Evolutionary conservation across 1,140 invertebrate genomes (phyloP).

Genomic region (Mya arenaria): DNA sequence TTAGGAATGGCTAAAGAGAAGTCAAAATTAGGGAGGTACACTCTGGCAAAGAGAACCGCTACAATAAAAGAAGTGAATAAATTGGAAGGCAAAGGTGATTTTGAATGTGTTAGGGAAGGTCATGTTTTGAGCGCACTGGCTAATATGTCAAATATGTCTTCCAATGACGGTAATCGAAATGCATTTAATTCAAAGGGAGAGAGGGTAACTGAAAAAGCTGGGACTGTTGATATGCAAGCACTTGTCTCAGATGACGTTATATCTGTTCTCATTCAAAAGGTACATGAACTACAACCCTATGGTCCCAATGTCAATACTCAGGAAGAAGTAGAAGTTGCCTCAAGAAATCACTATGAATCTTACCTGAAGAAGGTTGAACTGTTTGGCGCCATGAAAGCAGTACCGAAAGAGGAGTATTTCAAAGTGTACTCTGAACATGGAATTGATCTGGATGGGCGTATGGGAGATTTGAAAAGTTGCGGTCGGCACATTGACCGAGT

Average conservation of each 20-base stretch:
- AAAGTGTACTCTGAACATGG: conserved; percentile 25
- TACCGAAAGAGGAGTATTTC: conserved; percentile 37
- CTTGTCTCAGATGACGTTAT: background rate
- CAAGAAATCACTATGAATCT: conserved; percentile 17
- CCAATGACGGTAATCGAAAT: too few species aligned
- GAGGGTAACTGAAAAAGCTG: too few species aligned
- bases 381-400: conserved; percentile 31
- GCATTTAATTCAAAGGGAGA: too few species aligned
- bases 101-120: too few species aligned
- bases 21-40: conserved; percentile 59
- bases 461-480: conserved; percentile 17
- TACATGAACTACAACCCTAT: conserved; percentile 35
- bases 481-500: background rate
- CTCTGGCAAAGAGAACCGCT: conserved; percentile 60
- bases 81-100: conserved; percentile 48
- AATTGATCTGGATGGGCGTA: conserved; percentile 45
- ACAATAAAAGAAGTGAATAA: conserved; percentile 57
- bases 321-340: conserved; percentile 4
- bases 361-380: conserved; percentile 27
- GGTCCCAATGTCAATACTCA: conserved; percentile 16
- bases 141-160: too few species aligned
- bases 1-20: conserved; percentile 76
- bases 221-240: too few species aligned
- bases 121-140: too few species aligned
- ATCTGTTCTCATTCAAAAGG: background rate